Evolutionary conservation across 2,113 vertebrate species (phyloP).

Genomic region (Muscicapa adusta): DNA sequence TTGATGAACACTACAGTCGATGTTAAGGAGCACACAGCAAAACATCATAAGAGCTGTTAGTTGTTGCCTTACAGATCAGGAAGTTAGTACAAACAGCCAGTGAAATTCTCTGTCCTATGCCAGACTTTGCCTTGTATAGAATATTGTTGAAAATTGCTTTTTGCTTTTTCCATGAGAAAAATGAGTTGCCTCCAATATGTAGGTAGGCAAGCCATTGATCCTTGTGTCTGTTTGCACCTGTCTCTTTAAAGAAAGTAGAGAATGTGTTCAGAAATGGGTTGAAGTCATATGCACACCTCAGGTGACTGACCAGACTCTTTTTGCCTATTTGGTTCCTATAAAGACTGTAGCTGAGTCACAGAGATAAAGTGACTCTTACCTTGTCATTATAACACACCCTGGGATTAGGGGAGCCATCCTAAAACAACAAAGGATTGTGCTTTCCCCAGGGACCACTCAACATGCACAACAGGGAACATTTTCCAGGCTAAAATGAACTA

Average conservation of each 20-base stretch:
- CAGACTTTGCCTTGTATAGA: not conserved
- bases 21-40: not conserved
- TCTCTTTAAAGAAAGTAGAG: not conserved
- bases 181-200: not conserved
- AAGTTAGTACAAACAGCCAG: not conserved
- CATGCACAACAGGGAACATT: not conserved
- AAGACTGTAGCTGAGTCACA: not conserved
- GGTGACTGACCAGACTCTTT: not conserved
- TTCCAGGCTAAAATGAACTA: not conserved
- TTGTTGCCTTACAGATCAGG: not conserved
- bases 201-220: not conserved
- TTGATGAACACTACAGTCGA: not conserved
- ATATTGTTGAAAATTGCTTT: not conserved
- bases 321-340: not conserved
- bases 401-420: not conserved
- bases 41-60: accelerated
- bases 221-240: not conserved
- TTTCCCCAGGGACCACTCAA: not conserved
- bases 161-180: not conserved
- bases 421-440: not conserved
- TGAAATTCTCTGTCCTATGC: not conserved
- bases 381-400: not conserved
- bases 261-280: not conserved
- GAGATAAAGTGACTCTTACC: not conserved
- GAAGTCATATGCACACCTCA: not conserved